phyloP scores from a whole-genome alignment of 92 coral and sea anemone species.

The Muricea muricata region DNA sequence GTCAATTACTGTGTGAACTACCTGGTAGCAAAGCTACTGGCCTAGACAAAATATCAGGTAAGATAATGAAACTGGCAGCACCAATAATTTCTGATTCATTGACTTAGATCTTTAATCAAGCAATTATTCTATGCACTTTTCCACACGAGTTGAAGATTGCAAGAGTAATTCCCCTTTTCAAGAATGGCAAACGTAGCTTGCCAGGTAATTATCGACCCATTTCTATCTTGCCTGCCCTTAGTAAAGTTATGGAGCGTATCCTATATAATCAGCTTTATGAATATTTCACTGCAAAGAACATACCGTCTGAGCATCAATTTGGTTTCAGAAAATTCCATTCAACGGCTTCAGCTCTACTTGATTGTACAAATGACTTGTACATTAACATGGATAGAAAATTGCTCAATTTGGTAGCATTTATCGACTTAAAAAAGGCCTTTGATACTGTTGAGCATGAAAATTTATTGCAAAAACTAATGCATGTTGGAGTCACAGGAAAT shows the following conservation, averaged over 20 bases:
- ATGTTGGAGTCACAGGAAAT: conserved; percentile 17
- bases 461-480: conserved; percentile 8
- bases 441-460: not conserved
- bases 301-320: not conserved
- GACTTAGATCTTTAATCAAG: not conserved
- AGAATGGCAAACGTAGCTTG: not conserved
- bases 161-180: not conserved
- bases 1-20: not conserved
- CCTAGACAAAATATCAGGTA: not conserved
- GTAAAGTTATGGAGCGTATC: not conserved
- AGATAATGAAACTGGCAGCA: not conserved
- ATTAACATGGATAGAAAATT: not conserved
- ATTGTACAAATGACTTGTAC: not conserved
- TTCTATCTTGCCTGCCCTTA: not conserved
- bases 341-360: too few relatives aligned
- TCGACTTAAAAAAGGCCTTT: not conserved
- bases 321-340: not conserved
- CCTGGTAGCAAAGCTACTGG: not conserved
- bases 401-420: conserved; percentile 1
- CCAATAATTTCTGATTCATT: not conserved
- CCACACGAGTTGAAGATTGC: not conserved
- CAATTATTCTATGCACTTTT: not conserved
- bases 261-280: not conserved
- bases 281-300: not conserved
- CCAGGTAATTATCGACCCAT: not conserved